Percentiles rank a stretch among this genome's conserved stretches.
Conservation (phyloP, 2,888 invertebrate genomes). For the Limnephilus lunatus region DNA sequence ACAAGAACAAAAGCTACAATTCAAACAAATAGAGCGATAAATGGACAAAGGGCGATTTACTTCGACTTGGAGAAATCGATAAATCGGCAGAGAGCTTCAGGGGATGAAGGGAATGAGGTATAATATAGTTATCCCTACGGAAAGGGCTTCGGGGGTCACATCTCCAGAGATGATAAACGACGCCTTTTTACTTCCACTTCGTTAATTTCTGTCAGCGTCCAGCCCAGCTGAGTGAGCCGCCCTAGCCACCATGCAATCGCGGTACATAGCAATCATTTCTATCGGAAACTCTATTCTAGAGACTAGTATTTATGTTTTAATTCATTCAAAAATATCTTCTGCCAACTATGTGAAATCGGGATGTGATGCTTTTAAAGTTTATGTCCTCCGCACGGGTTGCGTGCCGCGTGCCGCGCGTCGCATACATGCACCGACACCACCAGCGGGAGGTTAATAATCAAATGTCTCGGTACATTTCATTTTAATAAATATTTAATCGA, state of each 20-base stretch:
- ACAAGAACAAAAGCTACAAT: neutral
- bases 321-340: slow-evolving; percentile 62
- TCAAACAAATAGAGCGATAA: slow-evolving; percentile 19
- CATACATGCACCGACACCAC: neutral
- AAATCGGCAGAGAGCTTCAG: neutral
- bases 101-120: neutral
- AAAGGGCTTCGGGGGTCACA: slow-evolving; percentile 24
- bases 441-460: slow-evolving; percentile 15
- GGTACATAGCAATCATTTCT: slow-evolving; percentile 33
- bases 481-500: slow-evolving; percentile 51
- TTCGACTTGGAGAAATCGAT: slow-evolving; percentile 21
- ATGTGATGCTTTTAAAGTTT: slow-evolving; percentile 43
- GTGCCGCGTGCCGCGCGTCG: neutral
- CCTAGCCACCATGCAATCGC: neutral
- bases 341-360: slow-evolving; percentile 57
- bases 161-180: slow-evolving; percentile 45
- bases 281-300: slow-evolving; percentile 49
- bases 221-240: slow-evolving; percentile 5
- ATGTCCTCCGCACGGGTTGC: slow-evolving; percentile 8
- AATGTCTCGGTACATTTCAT: slow-evolving; percentile 52
- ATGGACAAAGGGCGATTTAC: slow-evolving; percentile 11
- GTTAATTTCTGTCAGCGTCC: slow-evolving; percentile 17
- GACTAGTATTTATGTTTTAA: slow-evolving; percentile 45
- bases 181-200: slow-evolving; percentile 41
- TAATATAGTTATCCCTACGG: slow-evolving; percentile 39